Evolutionary conservation across 2,888 invertebrate species (phyloP).

Genomic region (Xylota sylvarum): DNA sequence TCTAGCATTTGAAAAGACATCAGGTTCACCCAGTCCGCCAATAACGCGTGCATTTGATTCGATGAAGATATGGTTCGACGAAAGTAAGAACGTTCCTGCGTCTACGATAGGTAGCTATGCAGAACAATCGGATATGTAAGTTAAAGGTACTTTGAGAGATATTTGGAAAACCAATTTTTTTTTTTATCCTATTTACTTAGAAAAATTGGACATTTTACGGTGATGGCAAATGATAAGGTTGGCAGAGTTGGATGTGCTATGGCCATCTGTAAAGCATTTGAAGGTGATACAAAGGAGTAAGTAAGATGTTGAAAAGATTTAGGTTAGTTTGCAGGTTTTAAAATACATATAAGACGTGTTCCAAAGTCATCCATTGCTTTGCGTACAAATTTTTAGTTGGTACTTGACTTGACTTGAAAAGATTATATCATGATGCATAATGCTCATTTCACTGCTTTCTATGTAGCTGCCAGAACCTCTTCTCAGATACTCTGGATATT

Average conservation of each 20-base stretch:
- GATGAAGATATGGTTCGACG: constrained; percentile 38
- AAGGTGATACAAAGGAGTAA: constrained; percentile 24
- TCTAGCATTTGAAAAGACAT: constrained; percentile 31
- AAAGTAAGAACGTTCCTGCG: constrained; percentile 5
- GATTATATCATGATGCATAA: too few relatives aligned
- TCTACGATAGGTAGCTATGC: neutral
- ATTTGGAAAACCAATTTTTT: neutral
- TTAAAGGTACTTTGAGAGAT: neutral
- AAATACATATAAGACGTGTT: too few relatives aligned
- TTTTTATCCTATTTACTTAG: constrained; percentile 3
- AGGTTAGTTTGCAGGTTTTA: too few relatives aligned
- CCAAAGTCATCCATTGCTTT: too few relatives aligned
- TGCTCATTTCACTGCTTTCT: too few relatives aligned
- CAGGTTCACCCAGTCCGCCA: neutral
- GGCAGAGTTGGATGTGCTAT: constrained; percentile 53
- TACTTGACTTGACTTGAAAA: too few relatives aligned
- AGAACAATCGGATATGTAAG: neutral
- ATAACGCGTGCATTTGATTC: constrained; percentile 1
- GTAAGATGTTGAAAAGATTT: neutral
- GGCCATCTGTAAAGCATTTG: constrained; percentile 31
- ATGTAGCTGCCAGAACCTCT: too few relatives aligned
- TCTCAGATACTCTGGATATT: too few relatives aligned
- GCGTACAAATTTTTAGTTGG: too few relatives aligned
- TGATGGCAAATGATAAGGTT: constrained; percentile 52
- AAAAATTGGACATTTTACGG: constrained; percentile 65